A percentile compares a stretch with the other conserved stretches of the same genome.
Conservation (phyloP, 1,140 invertebrate species). For the Chlorops oryzae region DNA sequence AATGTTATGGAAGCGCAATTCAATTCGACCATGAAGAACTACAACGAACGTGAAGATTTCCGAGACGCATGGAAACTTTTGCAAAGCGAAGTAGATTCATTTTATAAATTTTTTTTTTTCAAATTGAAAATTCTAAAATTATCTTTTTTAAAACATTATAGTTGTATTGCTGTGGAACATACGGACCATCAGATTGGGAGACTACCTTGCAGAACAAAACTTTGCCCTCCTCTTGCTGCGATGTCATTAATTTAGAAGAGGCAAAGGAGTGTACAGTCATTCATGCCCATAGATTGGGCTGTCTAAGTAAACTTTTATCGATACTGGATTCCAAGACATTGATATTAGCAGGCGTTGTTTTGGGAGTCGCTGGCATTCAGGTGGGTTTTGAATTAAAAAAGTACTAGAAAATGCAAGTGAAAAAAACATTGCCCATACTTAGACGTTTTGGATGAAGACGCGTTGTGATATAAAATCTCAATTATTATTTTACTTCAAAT, state of each 20-base stretch:
- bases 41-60: constrained; percentile 56
- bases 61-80: constrained; percentile 67
- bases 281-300: constrained; percentile 55
- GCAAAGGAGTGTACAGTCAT: constrained; percentile 52
- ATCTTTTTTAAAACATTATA: constrained; percentile 43
- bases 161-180: constrained; percentile 75
- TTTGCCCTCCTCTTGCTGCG: constrained; percentile 65
- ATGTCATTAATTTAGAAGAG: constrained; percentile 50
- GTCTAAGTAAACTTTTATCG: constrained; percentile 57
- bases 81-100: constrained; percentile 62
- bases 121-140: constrained; percentile 6
- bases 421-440: neutral
- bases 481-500: neutral
- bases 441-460: no score
- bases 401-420: neutral
- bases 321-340: constrained; percentile 63
- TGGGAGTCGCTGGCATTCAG: constrained; percentile 72
- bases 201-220: constrained; percentile 51
- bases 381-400: constrained; percentile 48
- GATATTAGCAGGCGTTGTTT: constrained; percentile 67
- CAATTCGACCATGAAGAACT: constrained; percentile 63
- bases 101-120: neutral
- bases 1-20: constrained; percentile 60
- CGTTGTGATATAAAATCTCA: neutral
- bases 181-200: constrained; percentile 62